Conservation (phyloP, 1,140 invertebrate genomes). For the Ostrea edulis region DNA sequence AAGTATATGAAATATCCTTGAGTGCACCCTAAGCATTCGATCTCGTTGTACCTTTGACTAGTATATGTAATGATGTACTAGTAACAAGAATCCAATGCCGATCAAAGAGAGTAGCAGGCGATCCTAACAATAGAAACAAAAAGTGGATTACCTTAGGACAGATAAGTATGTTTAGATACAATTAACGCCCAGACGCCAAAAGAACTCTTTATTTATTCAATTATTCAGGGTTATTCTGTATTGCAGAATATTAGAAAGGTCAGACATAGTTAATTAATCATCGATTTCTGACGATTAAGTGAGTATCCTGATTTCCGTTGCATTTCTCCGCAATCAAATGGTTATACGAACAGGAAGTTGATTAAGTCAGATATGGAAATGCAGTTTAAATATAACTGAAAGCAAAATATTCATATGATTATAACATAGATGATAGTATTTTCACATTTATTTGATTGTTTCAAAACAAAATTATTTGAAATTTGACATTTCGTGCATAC, state of each 20-base stretch:
- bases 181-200: background rate
- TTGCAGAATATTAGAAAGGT: background rate
- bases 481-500: too few species aligned
- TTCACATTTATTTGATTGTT: too few species aligned
- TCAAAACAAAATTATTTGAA: too few species aligned
- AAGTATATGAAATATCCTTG: too few species aligned
- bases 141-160: background rate
- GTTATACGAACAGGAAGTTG: too few species aligned
- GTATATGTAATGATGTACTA: background rate
- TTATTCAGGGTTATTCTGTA: conserved; percentile 2
- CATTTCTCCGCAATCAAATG: background rate
- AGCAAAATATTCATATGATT: too few species aligned
- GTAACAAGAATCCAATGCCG: background rate
- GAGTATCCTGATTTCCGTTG: background rate
- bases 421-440: too few species aligned
- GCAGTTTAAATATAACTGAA: too few species aligned
- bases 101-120: background rate
- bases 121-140: background rate
- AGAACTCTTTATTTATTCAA: conserved; percentile 18
- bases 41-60: background rate
- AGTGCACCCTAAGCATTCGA: too few species aligned
- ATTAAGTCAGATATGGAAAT: too few species aligned
- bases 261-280: conserved; percentile 27
- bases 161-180: background rate
- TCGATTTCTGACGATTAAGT: conserved; percentile 9